Evolutionary conservation across 2,888 invertebrate genomes (phyloP).

Genomic region (Cacoxenus indagator): DNA sequence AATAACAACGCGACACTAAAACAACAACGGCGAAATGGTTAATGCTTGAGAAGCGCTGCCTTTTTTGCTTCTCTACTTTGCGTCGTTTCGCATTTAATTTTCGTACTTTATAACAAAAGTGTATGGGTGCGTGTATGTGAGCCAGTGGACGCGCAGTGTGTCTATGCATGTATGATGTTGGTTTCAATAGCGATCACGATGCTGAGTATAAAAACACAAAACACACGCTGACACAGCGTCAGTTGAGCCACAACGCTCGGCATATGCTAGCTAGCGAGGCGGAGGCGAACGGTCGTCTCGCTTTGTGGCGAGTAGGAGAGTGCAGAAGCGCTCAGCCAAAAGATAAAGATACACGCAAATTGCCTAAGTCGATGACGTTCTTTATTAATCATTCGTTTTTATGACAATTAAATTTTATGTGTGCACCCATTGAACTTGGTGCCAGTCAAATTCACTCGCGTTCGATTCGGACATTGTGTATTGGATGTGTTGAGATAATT

Average conservation of each 20-base stretch:
- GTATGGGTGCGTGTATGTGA: background rate
- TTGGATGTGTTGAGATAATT: background rate
- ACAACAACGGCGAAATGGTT: no score
- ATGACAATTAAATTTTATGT: constrained; percentile 9
- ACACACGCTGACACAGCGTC: constrained; percentile 56
- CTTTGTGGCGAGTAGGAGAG: no score
- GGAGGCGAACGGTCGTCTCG: constrained; percentile 12
- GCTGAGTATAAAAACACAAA: constrained; percentile 39
- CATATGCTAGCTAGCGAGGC: constrained; percentile 42
- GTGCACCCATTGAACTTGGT: constrained; percentile 12
- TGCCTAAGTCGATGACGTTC: background rate
- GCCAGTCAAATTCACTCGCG: background rate
- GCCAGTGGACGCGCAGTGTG: background rate
- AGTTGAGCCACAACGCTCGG: constrained; percentile 58
- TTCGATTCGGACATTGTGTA: background rate
- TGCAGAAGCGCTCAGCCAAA: no score
- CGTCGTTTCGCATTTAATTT: background rate
- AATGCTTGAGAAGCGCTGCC: background rate
- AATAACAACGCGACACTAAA: background rate
- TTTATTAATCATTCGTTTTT: background rate
- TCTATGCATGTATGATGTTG: background rate
- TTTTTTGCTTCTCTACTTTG: background rate
- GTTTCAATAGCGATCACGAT: background rate
- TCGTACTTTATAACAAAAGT: background rate
- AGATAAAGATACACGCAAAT: no score